phyloP scores from a whole-genome alignment of 2,888 invertebrate genomes.

The Sylvicola cinctus region DNA sequence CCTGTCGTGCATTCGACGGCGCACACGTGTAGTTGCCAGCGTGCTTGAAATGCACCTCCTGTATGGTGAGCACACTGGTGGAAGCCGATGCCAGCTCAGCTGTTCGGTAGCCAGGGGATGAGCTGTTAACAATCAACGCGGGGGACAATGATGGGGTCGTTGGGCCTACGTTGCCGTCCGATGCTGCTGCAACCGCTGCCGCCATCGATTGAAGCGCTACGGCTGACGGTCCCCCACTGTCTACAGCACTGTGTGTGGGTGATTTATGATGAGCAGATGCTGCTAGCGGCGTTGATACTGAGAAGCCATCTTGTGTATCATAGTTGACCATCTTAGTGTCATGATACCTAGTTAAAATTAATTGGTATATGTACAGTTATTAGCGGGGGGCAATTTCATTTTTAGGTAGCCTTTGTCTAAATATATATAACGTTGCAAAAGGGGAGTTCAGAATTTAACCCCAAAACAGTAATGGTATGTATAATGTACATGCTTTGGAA shows the following conservation, averaged over 20 bases:
- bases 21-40: conserved; percentile 68
- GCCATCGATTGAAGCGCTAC: not conserved
- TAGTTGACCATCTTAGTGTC: conserved; percentile 72
- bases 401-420: too few relatives aligned
- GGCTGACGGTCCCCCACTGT: conserved; percentile 22
- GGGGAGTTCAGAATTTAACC: too few relatives aligned
- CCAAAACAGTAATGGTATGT: too few relatives aligned
- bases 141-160: not conserved
- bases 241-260: not conserved
- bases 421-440: too few relatives aligned
- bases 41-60: conserved; percentile 39
- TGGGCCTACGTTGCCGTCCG: not conserved
- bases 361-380: too few relatives aligned
- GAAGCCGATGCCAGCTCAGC: conserved; percentile 9
- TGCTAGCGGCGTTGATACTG: conserved; percentile 11
- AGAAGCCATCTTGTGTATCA: conserved; percentile 44
- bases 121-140: not conserved
- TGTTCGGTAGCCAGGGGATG: not conserved
- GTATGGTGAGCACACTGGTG: conserved; percentile 40
- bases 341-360: conserved; percentile 59
- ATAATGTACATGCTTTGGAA: too few relatives aligned
- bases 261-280: conserved; percentile 2
- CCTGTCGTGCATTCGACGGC: conserved; percentile 54
- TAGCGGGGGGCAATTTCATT: too few relatives aligned
- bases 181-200: not conserved